Conservation (phyloP, 1,140 invertebrate species). For the Agraylea sexmaculata region DNA sequence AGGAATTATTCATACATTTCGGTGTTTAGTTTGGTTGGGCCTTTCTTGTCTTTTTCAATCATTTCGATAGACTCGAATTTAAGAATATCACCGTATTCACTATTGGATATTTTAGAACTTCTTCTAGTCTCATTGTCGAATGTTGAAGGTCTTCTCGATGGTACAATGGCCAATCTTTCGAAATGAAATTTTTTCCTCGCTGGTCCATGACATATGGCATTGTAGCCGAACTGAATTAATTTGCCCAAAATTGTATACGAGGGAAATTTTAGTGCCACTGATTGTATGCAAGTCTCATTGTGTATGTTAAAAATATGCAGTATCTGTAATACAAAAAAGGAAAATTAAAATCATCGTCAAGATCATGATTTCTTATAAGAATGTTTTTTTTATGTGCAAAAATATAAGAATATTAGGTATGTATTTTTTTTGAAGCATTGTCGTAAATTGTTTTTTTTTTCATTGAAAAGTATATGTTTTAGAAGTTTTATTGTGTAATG, state of each 20-base stretch:
- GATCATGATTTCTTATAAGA: no score
- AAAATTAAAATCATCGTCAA: no score
- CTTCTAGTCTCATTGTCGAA: not conserved
- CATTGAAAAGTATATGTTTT: no score
- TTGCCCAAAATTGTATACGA: slow-evolving; percentile 29
- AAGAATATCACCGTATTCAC: slow-evolving; percentile 5
- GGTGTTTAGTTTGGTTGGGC: no score
- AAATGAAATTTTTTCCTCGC: slow-evolving; percentile 17
- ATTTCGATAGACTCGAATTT: slow-evolving; percentile 9
- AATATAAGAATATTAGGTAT: no score
- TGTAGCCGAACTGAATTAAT: slow-evolving; percentile 31
- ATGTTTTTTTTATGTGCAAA: no score
- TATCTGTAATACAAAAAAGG: no score
- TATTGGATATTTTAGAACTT: slow-evolving; percentile 5
- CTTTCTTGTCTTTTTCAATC: slow-evolving; percentile 4
- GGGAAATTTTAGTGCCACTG: slow-evolving; percentile 29
- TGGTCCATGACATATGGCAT: slow-evolving; percentile 32
- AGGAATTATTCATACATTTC: no score
- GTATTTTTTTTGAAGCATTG: no score
- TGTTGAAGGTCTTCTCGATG: slow-evolving; percentile 8
- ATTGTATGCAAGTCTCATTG: slow-evolving; percentile 30
- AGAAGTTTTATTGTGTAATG: no score
- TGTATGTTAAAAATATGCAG: slow-evolving; percentile 34
- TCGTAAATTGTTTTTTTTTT: no score
- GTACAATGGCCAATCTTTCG: slow-evolving; percentile 7